Conservation (phyloP, 2,888 invertebrate species). For the Adela reaumurella region DNA sequence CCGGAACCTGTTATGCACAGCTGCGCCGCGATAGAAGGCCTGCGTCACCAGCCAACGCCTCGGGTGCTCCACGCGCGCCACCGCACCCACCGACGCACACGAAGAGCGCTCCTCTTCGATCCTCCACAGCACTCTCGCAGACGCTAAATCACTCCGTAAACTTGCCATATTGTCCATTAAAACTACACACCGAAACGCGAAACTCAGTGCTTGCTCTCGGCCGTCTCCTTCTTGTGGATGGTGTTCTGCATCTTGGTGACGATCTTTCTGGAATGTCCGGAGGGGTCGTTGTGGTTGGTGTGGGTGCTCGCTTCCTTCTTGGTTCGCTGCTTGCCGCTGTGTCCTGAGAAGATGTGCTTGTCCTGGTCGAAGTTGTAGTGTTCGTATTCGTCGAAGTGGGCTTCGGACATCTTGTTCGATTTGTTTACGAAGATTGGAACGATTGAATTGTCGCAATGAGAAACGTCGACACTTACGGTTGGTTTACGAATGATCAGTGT, state of each 20-base stretch:
- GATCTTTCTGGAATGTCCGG: constrained; percentile 91
- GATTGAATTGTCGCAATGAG: constrained; percentile 24
- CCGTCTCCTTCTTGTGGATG: constrained; percentile 63
- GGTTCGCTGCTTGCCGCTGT: constrained; percentile 86
- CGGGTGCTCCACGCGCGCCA: constrained; percentile 47
- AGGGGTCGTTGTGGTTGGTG: constrained; percentile 89
- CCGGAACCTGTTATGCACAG: constrained; percentile 10
- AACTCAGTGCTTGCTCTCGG: constrained; percentile 16
- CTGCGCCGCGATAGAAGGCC: constrained; percentile 24
- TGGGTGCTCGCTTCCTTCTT: constrained; percentile 87
- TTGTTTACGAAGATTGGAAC: constrained; percentile 14
- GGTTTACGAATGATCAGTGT: constrained; percentile 10
- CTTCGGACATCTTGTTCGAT: constrained; percentile 66
- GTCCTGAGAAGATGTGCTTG: constrained; percentile 81
- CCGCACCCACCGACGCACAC: constrained; percentile 34
- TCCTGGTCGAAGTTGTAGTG: constrained; percentile 93
- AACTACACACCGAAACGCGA: background rate
- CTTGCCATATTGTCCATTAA: background rate
- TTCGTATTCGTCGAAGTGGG: constrained; percentile 87
- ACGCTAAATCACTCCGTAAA: background rate
- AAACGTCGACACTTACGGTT: constrained; percentile 6
- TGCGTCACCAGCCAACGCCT: constrained; percentile 36
- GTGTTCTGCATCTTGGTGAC: constrained; percentile 81
- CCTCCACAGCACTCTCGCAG: constrained; percentile 37
- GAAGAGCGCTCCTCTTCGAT: constrained; percentile 33